Percentiles rank a stretch among this genome's conserved stretches.
phyloP scores from a whole-genome alignment of 2,797 vertebrate genomes.

The Dallia pectoralis region DNA sequence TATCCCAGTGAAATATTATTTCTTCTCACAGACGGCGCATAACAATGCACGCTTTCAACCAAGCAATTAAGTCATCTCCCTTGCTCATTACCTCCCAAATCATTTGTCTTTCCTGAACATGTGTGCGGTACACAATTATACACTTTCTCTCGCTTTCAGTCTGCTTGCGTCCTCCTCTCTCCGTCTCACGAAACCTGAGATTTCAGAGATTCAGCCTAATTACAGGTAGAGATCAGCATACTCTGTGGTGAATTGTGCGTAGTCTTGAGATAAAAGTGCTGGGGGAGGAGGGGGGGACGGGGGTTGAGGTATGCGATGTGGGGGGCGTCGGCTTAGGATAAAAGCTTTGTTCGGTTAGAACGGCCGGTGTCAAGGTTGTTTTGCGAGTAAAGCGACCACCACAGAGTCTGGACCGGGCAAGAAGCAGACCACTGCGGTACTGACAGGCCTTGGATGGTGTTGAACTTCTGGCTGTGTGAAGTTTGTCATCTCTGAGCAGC shows the following conservation, averaged over 20 bases:
- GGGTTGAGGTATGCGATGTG: conserved; percentile 28
- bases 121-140: conserved; percentile 52
- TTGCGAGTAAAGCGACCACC: conserved; percentile 39
- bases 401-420: conserved; percentile 21
- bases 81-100: conserved; percentile 26
- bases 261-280: conserved; percentile 16
- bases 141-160: conserved; percentile 20
- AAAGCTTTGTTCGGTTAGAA: conserved; percentile 37
- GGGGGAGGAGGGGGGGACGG: conserved; percentile 11
- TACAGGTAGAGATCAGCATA: conserved; percentile 31
- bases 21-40: conserved; percentile 30
- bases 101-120: conserved; percentile 44
- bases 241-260: background rate
- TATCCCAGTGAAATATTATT: conserved; percentile 11
- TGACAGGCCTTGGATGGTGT: conserved; percentile 14
- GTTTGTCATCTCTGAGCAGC: background rate
- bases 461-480: conserved; percentile 26
- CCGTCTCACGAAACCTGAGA: background rate
- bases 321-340: conserved; percentile 30
- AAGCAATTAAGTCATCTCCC: conserved; percentile 46
- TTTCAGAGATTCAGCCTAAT: conserved; percentile 15
- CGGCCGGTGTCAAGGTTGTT: conserved; percentile 44
- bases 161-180: background rate
- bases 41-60: conserved; percentile 42
- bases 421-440: conserved; percentile 19